Percentiles rank a stretch among this genome's conserved stretches.
phyloP scores from a whole-genome alignment of 2,888 invertebrate genomes.

The Isoperla grammatica region DNA sequence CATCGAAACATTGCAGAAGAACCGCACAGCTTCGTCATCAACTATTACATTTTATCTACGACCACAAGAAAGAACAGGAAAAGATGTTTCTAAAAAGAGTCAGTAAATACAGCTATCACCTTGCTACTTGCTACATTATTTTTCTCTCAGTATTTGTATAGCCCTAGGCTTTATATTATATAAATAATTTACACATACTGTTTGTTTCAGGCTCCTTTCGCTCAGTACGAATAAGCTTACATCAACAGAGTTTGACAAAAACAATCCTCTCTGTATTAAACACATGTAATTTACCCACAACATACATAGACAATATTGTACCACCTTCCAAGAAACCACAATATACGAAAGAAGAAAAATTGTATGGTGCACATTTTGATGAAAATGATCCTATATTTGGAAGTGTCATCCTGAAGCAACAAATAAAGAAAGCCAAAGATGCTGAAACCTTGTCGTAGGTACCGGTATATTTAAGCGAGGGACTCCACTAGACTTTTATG shows the following conservation, averaged over 20 bases:
- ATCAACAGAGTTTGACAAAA: slow-evolving; percentile 61
- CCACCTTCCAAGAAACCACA: slow-evolving; percentile 38
- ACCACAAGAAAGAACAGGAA: slow-evolving; percentile 16
- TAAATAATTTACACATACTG: no score
- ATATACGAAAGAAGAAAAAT: slow-evolving; percentile 43
- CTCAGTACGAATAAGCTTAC: slow-evolving; percentile 66
- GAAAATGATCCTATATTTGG: slow-evolving; percentile 52
- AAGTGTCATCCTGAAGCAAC: slow-evolving; percentile 46
- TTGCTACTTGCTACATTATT: background rate
- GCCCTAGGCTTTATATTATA: no score
- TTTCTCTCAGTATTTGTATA: slow-evolving; percentile 15
- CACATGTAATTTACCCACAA: slow-evolving; percentile 80
- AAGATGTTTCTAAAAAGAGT: background rate
- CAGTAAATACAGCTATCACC: background rate
- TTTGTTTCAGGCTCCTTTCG: slow-evolving; percentile 58
- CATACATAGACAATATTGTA: slow-evolving; percentile 72
- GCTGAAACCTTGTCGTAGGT: slow-evolving; percentile 38
- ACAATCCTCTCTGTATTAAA: slow-evolving; percentile 70
- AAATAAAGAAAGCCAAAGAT: slow-evolving; percentile 44
- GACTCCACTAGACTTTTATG: no score
- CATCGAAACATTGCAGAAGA: slow-evolving; percentile 69
- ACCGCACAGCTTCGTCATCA: slow-evolving; percentile 53
- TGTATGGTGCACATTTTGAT: slow-evolving; percentile 44
- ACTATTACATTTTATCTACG: slow-evolving; percentile 75
- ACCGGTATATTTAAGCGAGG: no score